phyloP scores from a whole-genome alignment of 30 jellyfish, hydroid and myxozoan species.

The Turritopsis dohrnii region DNA sequence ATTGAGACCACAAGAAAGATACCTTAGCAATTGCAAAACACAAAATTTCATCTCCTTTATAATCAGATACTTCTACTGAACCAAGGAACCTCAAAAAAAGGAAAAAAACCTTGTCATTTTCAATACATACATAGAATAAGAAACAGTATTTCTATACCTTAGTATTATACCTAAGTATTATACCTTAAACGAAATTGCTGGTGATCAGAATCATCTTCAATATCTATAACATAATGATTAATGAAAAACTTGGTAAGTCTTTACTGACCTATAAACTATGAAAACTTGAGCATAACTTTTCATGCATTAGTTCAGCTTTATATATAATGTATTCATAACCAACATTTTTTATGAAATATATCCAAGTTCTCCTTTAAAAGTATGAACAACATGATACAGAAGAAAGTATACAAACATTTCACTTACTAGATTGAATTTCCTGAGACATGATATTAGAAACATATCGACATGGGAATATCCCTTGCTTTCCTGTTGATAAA shows the following conservation, averaged over 20 bases:
- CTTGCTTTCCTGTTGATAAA: conserved; percentile 69
- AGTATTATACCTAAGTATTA: no score
- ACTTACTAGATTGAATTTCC: conserved; percentile 20
- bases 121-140: background rate
- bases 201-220: conserved; percentile 9
- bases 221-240: background rate
- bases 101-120: no score
- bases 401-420: no score
- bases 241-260: no score
- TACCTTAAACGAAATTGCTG: conserved; percentile 2
- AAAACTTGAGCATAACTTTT: no score
- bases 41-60: conserved; percentile 80
- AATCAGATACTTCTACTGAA: conserved; percentile 86
- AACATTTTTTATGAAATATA: no score
- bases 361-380: no score
- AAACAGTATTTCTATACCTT: no score
- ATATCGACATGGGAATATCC: conserved; percentile 78
- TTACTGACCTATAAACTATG: no score
- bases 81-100: conserved; percentile 67
- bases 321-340: no score
- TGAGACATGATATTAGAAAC: conserved; percentile 64
- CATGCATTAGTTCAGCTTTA: no score
- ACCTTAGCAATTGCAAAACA: conserved; percentile 89
- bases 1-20: background rate
- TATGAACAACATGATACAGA: no score